Base-by-base conservation (phyloP, 2,888 invertebrate species). In the Xestia ashworthii region DNA sequence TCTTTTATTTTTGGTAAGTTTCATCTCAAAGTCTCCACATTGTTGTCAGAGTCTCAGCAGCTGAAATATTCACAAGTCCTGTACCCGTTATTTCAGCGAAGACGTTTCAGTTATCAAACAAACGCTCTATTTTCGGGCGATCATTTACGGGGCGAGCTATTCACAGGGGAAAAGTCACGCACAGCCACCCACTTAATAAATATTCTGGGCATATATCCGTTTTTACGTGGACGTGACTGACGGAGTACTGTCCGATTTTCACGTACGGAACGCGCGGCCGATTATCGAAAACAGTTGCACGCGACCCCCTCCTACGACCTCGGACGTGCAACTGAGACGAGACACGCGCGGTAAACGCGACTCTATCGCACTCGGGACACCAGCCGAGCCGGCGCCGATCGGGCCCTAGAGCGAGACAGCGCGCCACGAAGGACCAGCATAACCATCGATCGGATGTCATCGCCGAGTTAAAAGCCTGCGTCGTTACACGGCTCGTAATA, bases 131-230 rank as follows among this genome's bases (percentile, higher is more conserved):
- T 95, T 95, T 93, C 90, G 93, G 90, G 90, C 92, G 92, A 95
- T 95, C 95, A 93, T 95, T 95, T 95, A 94, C 94, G 92, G 93
- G 94, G 93, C 92, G 92, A 94, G 95, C 95, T 94, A 95, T 94
- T 93, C 96, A 94, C 95, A 91, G 92, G 95, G 96, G 96, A 96
- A 95, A 96, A 96, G 96, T 96, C 96, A 96, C 96, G 96, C 96
- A 95, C 96, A 95, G 91, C 96, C 96, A 96, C 96, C 96, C 96
- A 96, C 96, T 95, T 96, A 96, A 97, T 97, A 97, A 97, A 97
- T 97, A 97, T 97, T 97, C 97, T 95, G 96, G 97, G 97, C 97
- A 96, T 97, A 97, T 97, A 97, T 97, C 96, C 96, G 96, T 96
- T 96, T 96, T 96, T 96, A 96, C 96, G 96, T 93, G 96, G 94